Evolutionary conservation across 2,888 invertebrate species (phyloP).

Genomic region (Drosophila aldrichi): DNA sequence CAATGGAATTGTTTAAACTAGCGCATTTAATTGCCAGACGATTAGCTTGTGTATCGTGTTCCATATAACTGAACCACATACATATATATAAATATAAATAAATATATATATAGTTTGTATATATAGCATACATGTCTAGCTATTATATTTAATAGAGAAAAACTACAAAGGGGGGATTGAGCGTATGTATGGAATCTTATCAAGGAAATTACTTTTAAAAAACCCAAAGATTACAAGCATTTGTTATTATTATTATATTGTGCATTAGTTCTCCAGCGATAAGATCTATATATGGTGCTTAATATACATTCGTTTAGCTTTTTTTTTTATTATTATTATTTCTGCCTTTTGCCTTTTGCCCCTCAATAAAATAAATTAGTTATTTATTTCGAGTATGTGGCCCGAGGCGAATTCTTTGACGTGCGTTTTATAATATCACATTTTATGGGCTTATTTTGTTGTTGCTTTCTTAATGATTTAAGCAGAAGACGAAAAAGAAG

Average conservation of each 20-base stretch:
- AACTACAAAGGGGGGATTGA: neutral
- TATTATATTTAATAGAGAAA: conserved; percentile 30
- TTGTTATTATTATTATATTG: conserved; percentile 69
- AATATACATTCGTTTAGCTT: conserved; percentile 37
- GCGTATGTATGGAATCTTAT: conserved; percentile 60
- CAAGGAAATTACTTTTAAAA: conserved; percentile 56
- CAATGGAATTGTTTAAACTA: conserved; percentile 52
- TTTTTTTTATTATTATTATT: conserved; percentile 16
- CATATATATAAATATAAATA: neutral
- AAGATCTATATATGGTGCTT: conserved; percentile 62
- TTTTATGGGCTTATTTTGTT: conserved; percentile 33
- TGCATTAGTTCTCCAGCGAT: conserved; percentile 71
- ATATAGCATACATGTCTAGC: conserved; percentile 5
- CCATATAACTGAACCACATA: conserved; percentile 1
- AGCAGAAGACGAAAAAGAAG: neutral
- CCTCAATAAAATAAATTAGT: conserved; percentile 72
- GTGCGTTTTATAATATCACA: conserved; percentile 44
- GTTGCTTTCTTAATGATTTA: conserved; percentile 1
- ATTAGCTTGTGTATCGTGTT: conserved; percentile 53
- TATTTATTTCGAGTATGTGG: conserved; percentile 71
- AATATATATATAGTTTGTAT: conserved; percentile 2
- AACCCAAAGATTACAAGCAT: conserved; percentile 67
- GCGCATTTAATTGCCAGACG: conserved; percentile 46
- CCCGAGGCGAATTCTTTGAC: conserved; percentile 30
- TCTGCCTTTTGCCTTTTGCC: conserved; percentile 17